Base-by-base conservation (phyloP, 2,888 invertebrate species). In the Augiades crinisus region DNA sequence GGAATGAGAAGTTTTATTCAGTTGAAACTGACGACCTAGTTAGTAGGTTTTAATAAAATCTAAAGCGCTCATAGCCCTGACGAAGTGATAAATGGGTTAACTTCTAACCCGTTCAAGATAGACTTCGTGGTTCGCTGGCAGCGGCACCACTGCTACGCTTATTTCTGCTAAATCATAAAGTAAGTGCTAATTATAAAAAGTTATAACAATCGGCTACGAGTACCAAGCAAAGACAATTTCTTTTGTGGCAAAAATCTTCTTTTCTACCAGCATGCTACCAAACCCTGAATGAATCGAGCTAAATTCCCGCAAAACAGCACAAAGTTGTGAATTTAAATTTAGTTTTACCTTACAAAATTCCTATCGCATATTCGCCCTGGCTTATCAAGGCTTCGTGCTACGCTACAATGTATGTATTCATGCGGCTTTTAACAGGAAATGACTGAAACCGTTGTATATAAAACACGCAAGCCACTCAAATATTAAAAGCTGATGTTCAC, bases 391-490 rank as follows among this genome's bases (percentile, higher is more conserved):
- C 33, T 40, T 22, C 21, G 19, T 36, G 38, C 24, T 33, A 33
- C 22, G n/a, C n/a, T n/a, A n/a, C n/a, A n/a, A 22, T 22, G 19
- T 19, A 16, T 12, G 24, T 31, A 21, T 30, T 34, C 34, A 41
- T 41, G 41, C 34, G 41, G 49, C 41, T 41, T 41, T 49, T 27
- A 34, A 36, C 49, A 34, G 49, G 49, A 49, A 49, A 34, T 33
- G 10, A 27, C 41, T 34, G 49, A 41, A 49, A 49, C 41, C 12
- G 34, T 33, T 27, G 24, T 17, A 27, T 49, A 40, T 36, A 36
- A 43, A 49, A 41, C 49, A 49, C 49, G 41, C 49, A 36, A 43
- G 50, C 50, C 36, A 43, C 33, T 50, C 50, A 50, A 50, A 50
- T 34, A 50, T 50, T 50, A 43, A 50, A 50, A 50, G 43, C 24